Evolutionary conservation across 2,113 vertebrate species (phyloP).

Genomic region (Xiphophorus maculatus): DNA sequence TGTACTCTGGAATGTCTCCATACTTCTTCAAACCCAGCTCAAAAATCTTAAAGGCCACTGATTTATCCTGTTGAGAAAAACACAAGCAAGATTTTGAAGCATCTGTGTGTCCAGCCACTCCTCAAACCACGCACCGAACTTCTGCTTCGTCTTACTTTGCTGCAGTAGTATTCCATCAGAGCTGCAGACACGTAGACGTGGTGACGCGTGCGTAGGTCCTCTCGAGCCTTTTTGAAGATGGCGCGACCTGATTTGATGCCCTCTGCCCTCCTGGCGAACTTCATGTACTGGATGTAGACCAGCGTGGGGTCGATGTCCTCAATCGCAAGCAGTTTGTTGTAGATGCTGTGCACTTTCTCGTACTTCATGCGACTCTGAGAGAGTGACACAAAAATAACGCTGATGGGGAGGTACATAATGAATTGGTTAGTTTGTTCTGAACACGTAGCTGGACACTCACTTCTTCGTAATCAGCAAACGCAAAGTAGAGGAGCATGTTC

Average conservation of each 20-base stretch:
- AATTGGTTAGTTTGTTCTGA: background rate
- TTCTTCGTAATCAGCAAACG: conserved; percentile 98
- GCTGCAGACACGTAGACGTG: conserved; percentile 98
- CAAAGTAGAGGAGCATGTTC: conserved; percentile 99
- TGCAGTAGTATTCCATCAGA: conserved; percentile 99
- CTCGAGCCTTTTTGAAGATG: conserved; percentile 99
- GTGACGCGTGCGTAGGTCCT: conserved; percentile 93
- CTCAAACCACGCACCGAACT: background rate
- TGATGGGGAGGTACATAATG: background rate
- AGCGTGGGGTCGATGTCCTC: conserved; percentile 98
- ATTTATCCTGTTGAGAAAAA: conserved; percentile 88
- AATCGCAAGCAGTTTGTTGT: conserved; percentile 93
- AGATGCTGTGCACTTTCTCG: conserved; percentile 98
- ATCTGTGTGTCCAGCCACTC: background rate
- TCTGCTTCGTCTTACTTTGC: conserved; percentile 83
- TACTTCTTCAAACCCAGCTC: conserved; percentile 99
- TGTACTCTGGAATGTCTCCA: conserved; percentile 98
- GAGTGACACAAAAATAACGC: background rate
- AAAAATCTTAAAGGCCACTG: conserved; percentile 99
- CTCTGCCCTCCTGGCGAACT: conserved; percentile 97
- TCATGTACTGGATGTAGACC: conserved; percentile 99
- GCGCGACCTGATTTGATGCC: conserved; percentile 96
- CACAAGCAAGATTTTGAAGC: background rate
- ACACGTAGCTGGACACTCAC: conserved; percentile 71
- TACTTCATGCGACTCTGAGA: conserved; percentile 97